These are phyloP conservation scores for Potamilus streckersoni DNA, from an alignment of 1,140 invertebrate species.

Conservation along the genomic window DNA sequence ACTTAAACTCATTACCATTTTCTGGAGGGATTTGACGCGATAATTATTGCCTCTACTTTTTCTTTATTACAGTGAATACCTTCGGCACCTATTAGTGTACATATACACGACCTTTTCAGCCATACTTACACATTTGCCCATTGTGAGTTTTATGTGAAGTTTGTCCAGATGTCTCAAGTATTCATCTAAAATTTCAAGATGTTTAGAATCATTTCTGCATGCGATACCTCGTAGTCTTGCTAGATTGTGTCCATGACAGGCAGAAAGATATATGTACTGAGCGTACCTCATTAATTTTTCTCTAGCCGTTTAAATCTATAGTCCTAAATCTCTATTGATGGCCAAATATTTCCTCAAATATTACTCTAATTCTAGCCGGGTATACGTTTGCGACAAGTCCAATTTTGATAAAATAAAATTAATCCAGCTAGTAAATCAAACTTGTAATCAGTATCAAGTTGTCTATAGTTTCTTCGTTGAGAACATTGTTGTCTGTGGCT, in stretches of 20 bases:
- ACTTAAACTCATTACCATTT: slow-evolving; percentile 22
- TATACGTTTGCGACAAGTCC: too few species aligned
- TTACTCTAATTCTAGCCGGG: too few species aligned
- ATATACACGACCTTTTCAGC: slow-evolving; percentile 8
- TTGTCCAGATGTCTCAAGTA: slow-evolving; percentile 4
- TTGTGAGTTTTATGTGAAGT: not conserved
- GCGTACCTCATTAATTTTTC: not conserved
- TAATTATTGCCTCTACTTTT: slow-evolving; percentile 24
- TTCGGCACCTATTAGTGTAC: slow-evolving; percentile 12
- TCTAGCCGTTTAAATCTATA: slow-evolving; percentile 66
- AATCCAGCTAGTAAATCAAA: too few species aligned
- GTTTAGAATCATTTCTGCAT: slow-evolving; percentile 9
- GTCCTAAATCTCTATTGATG: slow-evolving; percentile 66
- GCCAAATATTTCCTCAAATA: slow-evolving; percentile 37
- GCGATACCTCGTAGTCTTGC: slow-evolving; percentile 3
- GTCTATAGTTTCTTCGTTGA: not conserved
- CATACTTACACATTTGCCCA: slow-evolving; percentile 4
- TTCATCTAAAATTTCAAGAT: not conserved
- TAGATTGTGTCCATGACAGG: slow-evolving; percentile 15
- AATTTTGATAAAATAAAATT: too few species aligned
- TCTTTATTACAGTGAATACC: slow-evolving; percentile 25
- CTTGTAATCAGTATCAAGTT: too few species aligned
- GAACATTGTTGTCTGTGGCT: slow-evolving; percentile 41
- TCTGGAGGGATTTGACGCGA: slow-evolving; percentile 11
- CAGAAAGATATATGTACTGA: slow-evolving; percentile 26